Evolutionary conservation across 2,888 invertebrate species (phyloP), one percentile per base, ranked within the genome.

Genomic region (Nemoura dubitans): DNA sequence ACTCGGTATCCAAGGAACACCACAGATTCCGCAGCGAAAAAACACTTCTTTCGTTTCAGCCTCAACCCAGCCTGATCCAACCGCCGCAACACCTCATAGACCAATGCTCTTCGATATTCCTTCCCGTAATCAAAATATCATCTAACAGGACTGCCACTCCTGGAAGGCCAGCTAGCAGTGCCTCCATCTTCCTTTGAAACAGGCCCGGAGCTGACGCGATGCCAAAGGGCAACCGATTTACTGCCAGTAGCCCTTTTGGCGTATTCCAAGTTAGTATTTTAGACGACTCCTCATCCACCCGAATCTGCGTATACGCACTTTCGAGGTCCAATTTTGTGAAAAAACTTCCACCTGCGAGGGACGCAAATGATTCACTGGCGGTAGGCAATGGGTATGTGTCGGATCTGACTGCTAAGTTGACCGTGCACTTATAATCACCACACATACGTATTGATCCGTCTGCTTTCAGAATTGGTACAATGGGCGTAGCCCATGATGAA

Each of bases 201-300:
- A 88, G 86, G 3, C 84, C 88, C 16, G 88, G 88, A 1, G 88
- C 88, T 0, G 88, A 76, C 14, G 87, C 88, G 26, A 89, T 88
- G 5, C 90, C 89, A 86, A 89, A 89, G 86, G 89, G 90, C 28
- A 90, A 87, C 0, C 89, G 87, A 14, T 86, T 89, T 27, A 89
- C 89, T 29, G 86, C 21, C 14, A 83, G 21, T 14, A 86, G 25
- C 0, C 86, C 36, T 29, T 30, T 78, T 21, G 21, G 77, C 14
- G 86, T 86, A 29, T 76, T 77, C n/a, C 83, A 10, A 0, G 86
- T 86, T 36, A 76, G 29, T 42, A 86, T 1, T 25, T 26, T 21
- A 0, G 21, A 10, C 5, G 86, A 27, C 10, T 86, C 86, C 28
- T 59, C 59, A 28, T 27, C 36, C 21, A 86, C 28, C 80, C 28